These are phyloP conservation scores for Zoanthus sociatus DNA, from an alignment of 92 coral and sea anemone species.

Conservation along the genomic window DNA sequence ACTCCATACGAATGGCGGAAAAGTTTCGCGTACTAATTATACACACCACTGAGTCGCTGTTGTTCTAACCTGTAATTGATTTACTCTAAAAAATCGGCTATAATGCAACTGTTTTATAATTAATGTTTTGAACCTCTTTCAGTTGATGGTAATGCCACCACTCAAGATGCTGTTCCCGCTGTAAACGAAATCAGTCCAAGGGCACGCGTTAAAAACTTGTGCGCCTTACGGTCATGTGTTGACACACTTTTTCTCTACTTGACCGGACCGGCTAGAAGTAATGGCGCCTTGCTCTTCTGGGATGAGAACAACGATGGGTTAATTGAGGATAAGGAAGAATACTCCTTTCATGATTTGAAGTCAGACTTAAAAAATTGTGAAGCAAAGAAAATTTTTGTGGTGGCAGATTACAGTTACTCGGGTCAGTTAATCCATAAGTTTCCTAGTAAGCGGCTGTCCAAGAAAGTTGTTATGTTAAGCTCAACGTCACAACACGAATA, in stretches of 20 bases:
- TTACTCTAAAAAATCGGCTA: neutral
- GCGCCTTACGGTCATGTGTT: conserved; percentile 68
- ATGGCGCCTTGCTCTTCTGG: conserved; percentile 94
- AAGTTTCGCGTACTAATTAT: no score
- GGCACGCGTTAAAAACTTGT: conserved; percentile 77
- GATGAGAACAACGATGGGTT: conserved; percentile 82
- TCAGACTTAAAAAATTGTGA: conserved; percentile 84
- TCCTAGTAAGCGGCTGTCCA: conserved; percentile 44
- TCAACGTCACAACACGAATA: conserved; percentile 68
- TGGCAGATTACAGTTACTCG: conserved; percentile 96
- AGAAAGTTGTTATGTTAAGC: conserved; percentile 59
- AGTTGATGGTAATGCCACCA: conserved; percentile 80
- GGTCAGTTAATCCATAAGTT: conserved; percentile 80
- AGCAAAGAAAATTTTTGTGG: conserved; percentile 79
- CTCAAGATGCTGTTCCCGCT: conserved; percentile 77
- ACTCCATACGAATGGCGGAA: no score
- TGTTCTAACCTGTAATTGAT: neutral
- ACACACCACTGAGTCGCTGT: neutral
- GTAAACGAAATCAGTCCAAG: conserved; percentile 64
- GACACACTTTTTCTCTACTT: conserved; percentile 87
- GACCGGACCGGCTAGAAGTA: conserved; percentile 89
- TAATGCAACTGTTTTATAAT: neutral
- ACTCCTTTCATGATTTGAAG: conserved; percentile 74
- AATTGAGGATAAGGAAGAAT: conserved; percentile 81
- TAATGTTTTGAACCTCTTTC: conserved; percentile 21